Base-by-base conservation (phyloP, 2,888 invertebrate genomes). In the Parascotia fuliginaria region DNA sequence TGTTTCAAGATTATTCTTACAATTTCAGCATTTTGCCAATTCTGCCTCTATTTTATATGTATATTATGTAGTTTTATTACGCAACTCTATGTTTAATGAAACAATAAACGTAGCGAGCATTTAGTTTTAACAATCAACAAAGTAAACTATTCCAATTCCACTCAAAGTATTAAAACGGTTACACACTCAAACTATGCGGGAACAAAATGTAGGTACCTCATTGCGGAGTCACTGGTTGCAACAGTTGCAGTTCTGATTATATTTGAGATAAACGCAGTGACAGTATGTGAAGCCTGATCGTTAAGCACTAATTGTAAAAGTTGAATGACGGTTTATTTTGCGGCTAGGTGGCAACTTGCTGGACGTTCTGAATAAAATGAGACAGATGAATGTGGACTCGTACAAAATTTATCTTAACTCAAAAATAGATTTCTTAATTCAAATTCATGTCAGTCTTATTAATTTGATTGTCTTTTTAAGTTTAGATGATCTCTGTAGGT, bases 201-300 rank as follows among this genome's bases (percentile, higher is more conserved):
- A 19, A 12, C 47, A 16, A 42, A 52, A 46, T 55, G 42, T n/a
- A n/a, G n/a, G n/a, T 53, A 46, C 48, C 52, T 54, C 36, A 38
- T 39, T 46, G 32, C 32, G 55, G 44, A 45, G 42, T 19, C 44
- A 34, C 37, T 46, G 16, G 51, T 19, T 19, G 22, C 45, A 16
- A 9, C 39, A 28, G 28, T 41, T 13, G 42, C 47, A 28, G 47
- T 43, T 16, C 33, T 40, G 54, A 56, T 55, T 59, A 43, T 59
- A 65, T 59, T 59, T 55, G 46, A 59, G 63, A 65, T 62, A 62
- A 51, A 42, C 40, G 31, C 48, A 31, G 54, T 52, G 51, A 55
- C 41, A 31, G 38, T 40, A 45, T 49, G 34, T 37, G 45, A 19
- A 36, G 47, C 48, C 46, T 55, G 60, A 60, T 60, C 53, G 55